A percentile compares a stretch with the other conserved stretches of the same genome.
Conservation (phyloP, 2,797 vertebrate genomes). For the Parauchenoglanis ngamensis region DNA sequence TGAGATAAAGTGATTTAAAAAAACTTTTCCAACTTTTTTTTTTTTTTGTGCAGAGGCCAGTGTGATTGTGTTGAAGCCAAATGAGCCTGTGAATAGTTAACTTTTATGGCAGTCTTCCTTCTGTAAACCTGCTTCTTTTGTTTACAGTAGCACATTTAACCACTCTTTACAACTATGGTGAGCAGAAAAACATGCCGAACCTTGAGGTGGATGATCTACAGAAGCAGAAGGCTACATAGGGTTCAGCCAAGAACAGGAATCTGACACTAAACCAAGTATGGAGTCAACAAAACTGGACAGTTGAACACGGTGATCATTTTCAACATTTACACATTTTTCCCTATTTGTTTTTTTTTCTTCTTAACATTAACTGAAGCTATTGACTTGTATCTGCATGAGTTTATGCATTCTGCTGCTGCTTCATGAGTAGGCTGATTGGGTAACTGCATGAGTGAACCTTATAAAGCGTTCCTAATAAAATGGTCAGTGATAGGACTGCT, state of each 20-base stretch:
- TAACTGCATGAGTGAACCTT: not conserved
- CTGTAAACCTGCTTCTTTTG: not conserved
- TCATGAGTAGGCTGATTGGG: not conserved
- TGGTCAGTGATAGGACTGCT: not conserved
- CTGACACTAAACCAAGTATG: not conserved
- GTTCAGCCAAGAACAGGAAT: not conserved
- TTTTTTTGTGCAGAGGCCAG: not conserved
- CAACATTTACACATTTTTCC: not conserved
- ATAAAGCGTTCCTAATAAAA: not conserved
- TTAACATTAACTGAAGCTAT: not conserved
- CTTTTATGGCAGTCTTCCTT: not conserved
- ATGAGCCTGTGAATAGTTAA: not conserved
- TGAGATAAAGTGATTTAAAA: too few species aligned
- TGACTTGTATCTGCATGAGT: not conserved
- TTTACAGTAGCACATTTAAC: not conserved
- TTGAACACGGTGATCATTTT: not conserved
- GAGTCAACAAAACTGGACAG: not conserved
- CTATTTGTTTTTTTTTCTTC: too few species aligned
- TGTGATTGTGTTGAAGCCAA: not conserved
- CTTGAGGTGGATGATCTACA: not conserved
- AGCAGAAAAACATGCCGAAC: not conserved
- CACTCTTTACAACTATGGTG: not conserved
- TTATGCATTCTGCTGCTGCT: not conserved
- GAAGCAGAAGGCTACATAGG: not conserved
- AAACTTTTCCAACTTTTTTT: too few species aligned